Evolutionary conservation across 2,888 invertebrate species (phyloP).

Genomic region (Prostheceraeus crozeri): DNA sequence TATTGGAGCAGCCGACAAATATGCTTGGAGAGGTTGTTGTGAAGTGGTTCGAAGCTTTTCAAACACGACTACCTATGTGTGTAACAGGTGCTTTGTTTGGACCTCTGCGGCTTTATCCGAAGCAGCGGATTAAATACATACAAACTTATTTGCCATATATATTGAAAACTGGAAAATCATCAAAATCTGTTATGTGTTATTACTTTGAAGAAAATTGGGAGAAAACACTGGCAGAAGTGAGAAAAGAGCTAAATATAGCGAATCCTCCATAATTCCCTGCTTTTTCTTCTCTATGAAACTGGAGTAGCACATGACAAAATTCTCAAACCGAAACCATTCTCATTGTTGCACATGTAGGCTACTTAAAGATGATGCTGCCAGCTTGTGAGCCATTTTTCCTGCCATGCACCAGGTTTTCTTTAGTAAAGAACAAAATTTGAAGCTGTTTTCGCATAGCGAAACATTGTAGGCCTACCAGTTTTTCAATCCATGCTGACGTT

Average conservation of each 20-base stretch:
- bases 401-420: too few species aligned
- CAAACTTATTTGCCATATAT: constrained; percentile 73
- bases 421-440: too few species aligned
- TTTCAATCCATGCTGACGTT: too few species aligned
- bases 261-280: too few species aligned
- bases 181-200: constrained; percentile 73
- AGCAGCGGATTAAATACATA: constrained; percentile 54
- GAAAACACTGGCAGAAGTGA: constrained; percentile 70
- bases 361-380: too few species aligned
- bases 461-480: too few species aligned
- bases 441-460: too few species aligned
- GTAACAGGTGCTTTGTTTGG: constrained; percentile 84
- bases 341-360: too few species aligned
- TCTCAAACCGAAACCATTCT: too few species aligned
- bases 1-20: constrained; percentile 70
- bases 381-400: too few species aligned
- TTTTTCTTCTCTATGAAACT: too few species aligned
- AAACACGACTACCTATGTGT: constrained; percentile 91
- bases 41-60: constrained; percentile 95
- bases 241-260: constrained; percentile 71
- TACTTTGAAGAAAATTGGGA: constrained; percentile 92
- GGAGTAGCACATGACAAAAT: too few species aligned
- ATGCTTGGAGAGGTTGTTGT: constrained; percentile 71
- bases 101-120: constrained; percentile 73
- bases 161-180: constrained; percentile 67